Percentiles rank a stretch among this genome's conserved stretches.
Conservation (phyloP, 1,140 invertebrate species). For the Polypedilum vanderplanki region DNA sequence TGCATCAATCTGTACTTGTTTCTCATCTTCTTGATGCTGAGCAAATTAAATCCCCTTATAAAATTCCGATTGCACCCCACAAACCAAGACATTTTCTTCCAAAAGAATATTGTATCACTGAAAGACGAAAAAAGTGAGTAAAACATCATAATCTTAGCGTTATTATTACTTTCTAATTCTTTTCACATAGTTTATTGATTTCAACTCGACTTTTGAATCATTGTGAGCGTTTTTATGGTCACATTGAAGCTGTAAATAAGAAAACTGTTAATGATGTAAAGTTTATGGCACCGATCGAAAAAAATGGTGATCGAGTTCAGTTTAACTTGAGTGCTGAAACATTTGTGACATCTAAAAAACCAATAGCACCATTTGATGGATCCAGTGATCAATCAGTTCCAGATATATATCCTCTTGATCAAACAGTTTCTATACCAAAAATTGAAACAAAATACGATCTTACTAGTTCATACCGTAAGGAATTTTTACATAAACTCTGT, state of each 20-base stretch:
- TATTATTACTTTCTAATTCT: constrained; percentile 32
- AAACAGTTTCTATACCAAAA: constrained; percentile 57
- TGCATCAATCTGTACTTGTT: constrained; percentile 56
- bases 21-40: constrained; percentile 71
- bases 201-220: constrained; percentile 63
- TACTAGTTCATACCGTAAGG: constrained; percentile 62
- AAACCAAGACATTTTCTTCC: constrained; percentile 65
- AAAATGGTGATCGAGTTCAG: constrained; percentile 54
- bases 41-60: constrained; percentile 66
- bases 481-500: constrained; percentile 31
- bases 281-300: constrained; percentile 51
- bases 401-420: constrained; percentile 61
- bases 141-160: constrained; percentile 30
- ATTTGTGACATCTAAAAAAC: constrained; percentile 54
- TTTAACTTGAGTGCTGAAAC: constrained; percentile 57
- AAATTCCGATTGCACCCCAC: constrained; percentile 52
- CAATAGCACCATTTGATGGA: constrained; percentile 50
- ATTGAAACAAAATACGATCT: constrained; percentile 42
- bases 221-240: constrained; percentile 55
- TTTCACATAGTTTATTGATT: constrained; percentile 55
- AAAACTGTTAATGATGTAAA: constrained; percentile 52
- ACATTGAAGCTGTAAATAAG: constrained; percentile 47
- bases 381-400: constrained; percentile 51
- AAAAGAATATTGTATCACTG: constrained; percentile 63
- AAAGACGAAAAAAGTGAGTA: constrained; percentile 61